phyloP scores from a whole-genome alignment of 2,113 vertebrate species.

The Piprites chloris region DNA sequence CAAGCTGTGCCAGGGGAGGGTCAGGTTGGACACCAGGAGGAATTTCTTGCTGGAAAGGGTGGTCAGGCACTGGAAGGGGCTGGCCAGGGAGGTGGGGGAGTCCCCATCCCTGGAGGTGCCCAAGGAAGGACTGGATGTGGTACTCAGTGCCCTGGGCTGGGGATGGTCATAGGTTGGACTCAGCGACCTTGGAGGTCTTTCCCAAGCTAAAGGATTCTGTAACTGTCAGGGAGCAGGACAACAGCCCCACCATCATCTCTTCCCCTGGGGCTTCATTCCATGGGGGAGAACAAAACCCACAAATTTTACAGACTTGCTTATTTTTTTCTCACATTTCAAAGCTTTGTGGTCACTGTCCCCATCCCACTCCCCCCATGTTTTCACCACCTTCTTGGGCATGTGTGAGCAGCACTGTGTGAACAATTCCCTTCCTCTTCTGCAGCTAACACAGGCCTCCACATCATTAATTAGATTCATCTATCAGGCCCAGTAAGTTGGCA shows the following conservation, averaged over 20 bases:
- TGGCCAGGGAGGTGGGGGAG: not conserved
- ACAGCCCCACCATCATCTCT: not conserved
- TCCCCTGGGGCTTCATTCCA: not conserved
- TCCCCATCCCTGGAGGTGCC: not conserved
- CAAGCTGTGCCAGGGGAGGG: not conserved
- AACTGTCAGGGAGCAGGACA: not conserved
- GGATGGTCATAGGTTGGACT: not conserved
- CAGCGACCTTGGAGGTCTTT: not conserved
- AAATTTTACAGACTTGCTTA: not conserved
- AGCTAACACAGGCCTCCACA: not conserved
- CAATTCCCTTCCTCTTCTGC: not conserved
- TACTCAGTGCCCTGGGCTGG: not conserved
- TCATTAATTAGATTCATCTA: not conserved
- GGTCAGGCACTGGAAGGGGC: not conserved
- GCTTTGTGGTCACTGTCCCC: not conserved
- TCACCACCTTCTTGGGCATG: not conserved
- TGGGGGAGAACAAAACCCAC: fast-evolving
- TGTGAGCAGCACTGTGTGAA: not conserved
- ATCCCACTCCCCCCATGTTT: not conserved
- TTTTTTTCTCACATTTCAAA: not conserved
- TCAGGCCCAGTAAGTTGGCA: not conserved
- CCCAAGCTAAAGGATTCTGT: not conserved
- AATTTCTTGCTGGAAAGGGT: not conserved
- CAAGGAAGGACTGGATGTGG: not conserved
- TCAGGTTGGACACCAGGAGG: not conserved